phyloP scores from a whole-genome alignment of 2,113 vertebrate genomes.

The Dipodomys merriami region DNA sequence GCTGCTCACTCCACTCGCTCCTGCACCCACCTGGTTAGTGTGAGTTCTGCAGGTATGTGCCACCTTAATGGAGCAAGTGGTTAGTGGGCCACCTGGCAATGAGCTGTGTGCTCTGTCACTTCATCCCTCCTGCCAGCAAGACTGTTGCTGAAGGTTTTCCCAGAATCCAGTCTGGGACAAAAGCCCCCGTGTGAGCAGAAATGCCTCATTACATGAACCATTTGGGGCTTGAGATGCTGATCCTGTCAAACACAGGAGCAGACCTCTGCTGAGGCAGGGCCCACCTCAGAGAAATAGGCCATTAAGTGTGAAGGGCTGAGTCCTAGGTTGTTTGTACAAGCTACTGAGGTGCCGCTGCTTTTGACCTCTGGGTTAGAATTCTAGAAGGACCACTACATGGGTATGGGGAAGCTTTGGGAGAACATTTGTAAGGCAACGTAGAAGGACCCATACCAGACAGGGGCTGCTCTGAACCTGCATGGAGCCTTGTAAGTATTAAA shows the following conservation, averaged over 20 bases:
- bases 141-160: too few species aligned
- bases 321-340: not conserved
- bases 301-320: not conserved
- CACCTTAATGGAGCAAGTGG: too few species aligned
- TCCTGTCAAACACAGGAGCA: not conserved
- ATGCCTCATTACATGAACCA: too few species aligned
- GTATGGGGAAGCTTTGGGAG: not conserved
- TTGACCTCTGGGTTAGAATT: not conserved
- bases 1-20: too few species aligned
- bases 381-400: not conserved
- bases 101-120: too few species aligned
- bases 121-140: too few species aligned
- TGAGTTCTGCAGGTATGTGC: too few species aligned
- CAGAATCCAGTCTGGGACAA: too few species aligned
- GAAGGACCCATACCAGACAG: not conserved
- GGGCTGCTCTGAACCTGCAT: not conserved
- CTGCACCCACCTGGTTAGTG: not conserved
- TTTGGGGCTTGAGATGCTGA: too few species aligned
- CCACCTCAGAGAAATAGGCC: not conserved
- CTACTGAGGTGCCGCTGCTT: not conserved
- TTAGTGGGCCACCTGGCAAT: too few species aligned
- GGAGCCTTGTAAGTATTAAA: not conserved
- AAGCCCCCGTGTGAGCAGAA: too few species aligned
- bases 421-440: not conserved
- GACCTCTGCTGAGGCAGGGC: too few species aligned